These are phyloP conservation scores for Condylura cristata DNA, from an alignment of 2,113 vertebrate genomes.

Conservation along the genomic window DNA sequence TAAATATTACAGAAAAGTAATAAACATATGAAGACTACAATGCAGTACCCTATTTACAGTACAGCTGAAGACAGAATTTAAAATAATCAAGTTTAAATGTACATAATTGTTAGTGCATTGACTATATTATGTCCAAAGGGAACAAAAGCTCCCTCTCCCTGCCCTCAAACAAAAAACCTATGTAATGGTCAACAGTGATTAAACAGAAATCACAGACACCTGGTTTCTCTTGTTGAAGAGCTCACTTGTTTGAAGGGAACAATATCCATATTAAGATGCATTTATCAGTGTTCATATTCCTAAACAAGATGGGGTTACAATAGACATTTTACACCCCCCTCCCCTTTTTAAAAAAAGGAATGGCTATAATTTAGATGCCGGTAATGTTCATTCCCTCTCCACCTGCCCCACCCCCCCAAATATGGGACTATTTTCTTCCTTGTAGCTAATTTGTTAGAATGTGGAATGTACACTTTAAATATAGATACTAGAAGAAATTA, in stretches of 20 bases:
- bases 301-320: slow-evolving; percentile 81
- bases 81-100: slow-evolving; percentile 87
- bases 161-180: slow-evolving; percentile 72
- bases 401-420: slow-evolving; percentile 63
- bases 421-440: slow-evolving; percentile 56
- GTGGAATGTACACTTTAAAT: slow-evolving; percentile 87
- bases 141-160: slow-evolving; percentile 61
- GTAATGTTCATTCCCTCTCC: slow-evolving; percentile 69
- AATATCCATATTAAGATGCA: slow-evolving; percentile 64
- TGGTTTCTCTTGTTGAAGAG: slow-evolving; percentile 83
- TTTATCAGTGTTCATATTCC: slow-evolving; percentile 79
- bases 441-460: slow-evolving; percentile 82
- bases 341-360: slow-evolving; percentile 46
- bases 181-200: slow-evolving; percentile 82
- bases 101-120: slow-evolving; percentile 88
- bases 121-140: slow-evolving; percentile 80
- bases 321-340: slow-evolving; percentile 83
- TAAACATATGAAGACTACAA: slow-evolving; percentile 94
- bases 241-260: slow-evolving; percentile 74
- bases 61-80: slow-evolving; percentile 90
- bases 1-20: slow-evolving; percentile 95
- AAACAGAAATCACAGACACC: slow-evolving; percentile 83
- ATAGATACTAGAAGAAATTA: slow-evolving; percentile 81
- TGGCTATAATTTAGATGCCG: slow-evolving; percentile 81
- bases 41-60: slow-evolving; percentile 99